These are phyloP conservation scores for Rallus limicola DNA, from an alignment of 2,113 vertebrate species.

Conservation along the genomic window DNA sequence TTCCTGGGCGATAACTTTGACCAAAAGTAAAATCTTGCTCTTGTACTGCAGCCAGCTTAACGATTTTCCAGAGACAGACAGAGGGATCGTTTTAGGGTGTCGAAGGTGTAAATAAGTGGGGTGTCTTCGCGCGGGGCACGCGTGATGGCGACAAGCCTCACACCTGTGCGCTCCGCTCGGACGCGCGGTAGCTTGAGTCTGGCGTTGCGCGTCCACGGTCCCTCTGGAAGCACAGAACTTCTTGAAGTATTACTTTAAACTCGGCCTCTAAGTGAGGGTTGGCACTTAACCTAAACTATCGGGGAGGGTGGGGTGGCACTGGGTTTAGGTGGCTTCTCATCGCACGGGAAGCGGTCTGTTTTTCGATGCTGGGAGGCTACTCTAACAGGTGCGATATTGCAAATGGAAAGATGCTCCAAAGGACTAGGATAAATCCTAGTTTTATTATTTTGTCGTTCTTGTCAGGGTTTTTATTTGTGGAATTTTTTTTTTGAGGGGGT, in stretches of 20 bases:
- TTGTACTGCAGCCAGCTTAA: conserved; percentile 78
- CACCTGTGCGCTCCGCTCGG: conserved; percentile 5
- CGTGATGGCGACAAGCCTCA: background rate
- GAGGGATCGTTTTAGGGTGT: conserved; percentile 65
- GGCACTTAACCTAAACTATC: conserved; percentile 72
- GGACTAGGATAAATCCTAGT: conserved; percentile 71
- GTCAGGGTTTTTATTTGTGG: too few species aligned
- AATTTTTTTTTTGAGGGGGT: too few species aligned
- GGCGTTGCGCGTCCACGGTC: conserved; percentile 70
- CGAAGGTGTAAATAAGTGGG: conserved; percentile 56
- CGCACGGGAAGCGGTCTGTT: conserved; percentile 51
- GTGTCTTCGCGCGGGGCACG: conserved; percentile 28
- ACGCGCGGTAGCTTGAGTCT: conserved; percentile 62
- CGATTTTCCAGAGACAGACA: conserved; percentile 49
- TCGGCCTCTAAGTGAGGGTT: conserved; percentile 72
- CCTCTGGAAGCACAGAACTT: conserved; percentile 82
- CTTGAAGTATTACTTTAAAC: conserved; percentile 76
- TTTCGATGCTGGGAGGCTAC: conserved; percentile 62
- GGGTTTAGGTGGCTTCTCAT: conserved; percentile 39
- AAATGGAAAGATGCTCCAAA: conserved; percentile 82
- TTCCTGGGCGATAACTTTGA: conserved; percentile 64
- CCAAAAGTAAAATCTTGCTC: conserved; percentile 74
- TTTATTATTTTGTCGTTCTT: background rate
- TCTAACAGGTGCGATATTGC: background rate
- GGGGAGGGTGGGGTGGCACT: conserved; percentile 24